Conservation (phyloP, 2,113 vertebrate genomes). For the Tor tambroides region DNA sequence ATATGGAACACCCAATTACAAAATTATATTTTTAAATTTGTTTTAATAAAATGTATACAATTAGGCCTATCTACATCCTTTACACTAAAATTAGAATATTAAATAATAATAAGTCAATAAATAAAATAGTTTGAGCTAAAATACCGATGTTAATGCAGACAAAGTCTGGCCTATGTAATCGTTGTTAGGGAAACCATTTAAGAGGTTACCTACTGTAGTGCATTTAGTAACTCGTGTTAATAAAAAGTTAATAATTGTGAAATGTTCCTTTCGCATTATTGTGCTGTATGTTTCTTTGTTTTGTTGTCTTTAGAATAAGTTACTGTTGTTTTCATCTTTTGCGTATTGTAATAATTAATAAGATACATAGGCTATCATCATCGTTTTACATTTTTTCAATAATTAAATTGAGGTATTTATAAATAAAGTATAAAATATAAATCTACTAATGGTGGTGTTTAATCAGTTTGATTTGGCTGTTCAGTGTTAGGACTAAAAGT, state of each 20-base stretch:
- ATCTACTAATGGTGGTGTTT: neutral
- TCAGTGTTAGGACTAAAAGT: neutral
- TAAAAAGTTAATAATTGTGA: neutral
- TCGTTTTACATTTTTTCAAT: too few species aligned
- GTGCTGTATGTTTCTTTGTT: neutral
- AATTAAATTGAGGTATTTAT: neutral
- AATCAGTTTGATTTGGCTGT: neutral
- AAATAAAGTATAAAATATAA: neutral
- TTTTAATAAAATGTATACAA: neutral
- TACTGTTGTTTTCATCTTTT: neutral
- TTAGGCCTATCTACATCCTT: neutral
- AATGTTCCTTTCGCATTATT: neutral
- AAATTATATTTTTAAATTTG: neutral
- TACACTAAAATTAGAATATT: neutral
- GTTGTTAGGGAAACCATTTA: neutral
- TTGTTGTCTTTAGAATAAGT: neutral
- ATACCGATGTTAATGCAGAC: neutral
- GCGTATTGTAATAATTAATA: neutral
- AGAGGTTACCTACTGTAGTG: neutral
- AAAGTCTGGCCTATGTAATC: neutral
- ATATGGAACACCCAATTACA: neutral
- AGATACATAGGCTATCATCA: neutral
- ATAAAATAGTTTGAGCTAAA: neutral
- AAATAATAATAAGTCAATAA: neutral
- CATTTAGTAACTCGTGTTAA: neutral